A percentile compares a stretch with the other conserved stretches of the same genome.
These are phyloP conservation scores for Sturnus vulgaris DNA, from an alignment of 2,113 vertebrate genomes.

Conservation along the genomic window DNA sequence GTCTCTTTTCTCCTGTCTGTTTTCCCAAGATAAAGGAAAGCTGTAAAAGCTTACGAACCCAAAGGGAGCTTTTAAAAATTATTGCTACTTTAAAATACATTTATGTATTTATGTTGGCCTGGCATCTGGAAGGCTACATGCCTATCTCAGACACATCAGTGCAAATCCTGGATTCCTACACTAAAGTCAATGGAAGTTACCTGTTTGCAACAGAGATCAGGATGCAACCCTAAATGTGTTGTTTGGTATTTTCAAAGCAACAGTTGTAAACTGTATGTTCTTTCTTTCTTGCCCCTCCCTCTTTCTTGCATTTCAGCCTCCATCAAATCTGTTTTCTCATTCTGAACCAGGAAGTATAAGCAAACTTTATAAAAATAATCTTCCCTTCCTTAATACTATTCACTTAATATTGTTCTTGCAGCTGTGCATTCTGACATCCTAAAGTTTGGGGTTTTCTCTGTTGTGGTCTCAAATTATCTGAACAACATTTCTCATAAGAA, in stretches of 20 bases:
- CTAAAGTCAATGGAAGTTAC: neutral
- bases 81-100: slow-evolving; percentile 30
- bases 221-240: neutral
- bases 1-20: neutral
- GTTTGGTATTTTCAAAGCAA: neutral
- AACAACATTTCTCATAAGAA: neutral
- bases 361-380: neutral
- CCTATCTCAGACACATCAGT: neutral
- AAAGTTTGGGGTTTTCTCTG: neutral
- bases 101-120: neutral
- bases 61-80: slow-evolving; percentile 17
- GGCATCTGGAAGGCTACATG: neutral
- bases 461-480: neutral
- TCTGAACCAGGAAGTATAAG: neutral
- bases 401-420: neutral
- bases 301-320: neutral
- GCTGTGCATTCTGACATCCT: neutral
- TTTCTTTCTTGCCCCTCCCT: neutral
- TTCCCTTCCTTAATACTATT: neutral
- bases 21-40: neutral
- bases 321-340: neutral
- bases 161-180: neutral
- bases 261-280: neutral
- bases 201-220: neutral
- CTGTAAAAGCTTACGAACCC: neutral